Evolutionary conservation across 2,797 vertebrate genomes (phyloP).

Genomic region (Hoplostethus mediterraneus): DNA sequence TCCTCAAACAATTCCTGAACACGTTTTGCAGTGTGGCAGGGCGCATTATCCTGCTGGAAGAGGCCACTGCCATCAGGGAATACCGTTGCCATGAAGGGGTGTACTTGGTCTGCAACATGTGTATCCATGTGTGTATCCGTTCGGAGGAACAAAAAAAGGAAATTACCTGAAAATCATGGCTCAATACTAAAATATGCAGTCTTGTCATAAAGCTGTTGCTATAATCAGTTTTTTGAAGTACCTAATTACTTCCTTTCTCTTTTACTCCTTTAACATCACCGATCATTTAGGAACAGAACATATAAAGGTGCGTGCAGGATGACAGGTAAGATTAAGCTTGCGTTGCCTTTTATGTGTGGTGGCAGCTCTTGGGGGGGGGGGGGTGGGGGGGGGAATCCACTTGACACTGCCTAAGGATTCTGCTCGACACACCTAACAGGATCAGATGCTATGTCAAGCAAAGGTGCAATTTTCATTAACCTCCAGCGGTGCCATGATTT

Average conservation of each 20-base stretch:
- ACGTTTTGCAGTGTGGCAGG: no score
- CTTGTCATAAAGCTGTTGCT: not conserved
- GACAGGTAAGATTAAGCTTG: constrained; percentile 56
- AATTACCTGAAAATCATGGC: not conserved
- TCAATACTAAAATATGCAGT: no score
- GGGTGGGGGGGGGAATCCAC: constrained; percentile 48
- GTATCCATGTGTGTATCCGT: not conserved
- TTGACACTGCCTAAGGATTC: constrained; percentile 69
- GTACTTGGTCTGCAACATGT: no score
- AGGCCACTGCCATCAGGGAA: no score
- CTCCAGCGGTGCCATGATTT: constrained; percentile 87
- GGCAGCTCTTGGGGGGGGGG: constrained; percentile 39
- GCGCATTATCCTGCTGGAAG: no score
- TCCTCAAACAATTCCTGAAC: no score
- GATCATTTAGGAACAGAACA: constrained; percentile 33
- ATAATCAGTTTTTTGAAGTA: constrained; percentile 15
- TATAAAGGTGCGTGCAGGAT: constrained; percentile 39
- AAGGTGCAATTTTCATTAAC: constrained; percentile 90
- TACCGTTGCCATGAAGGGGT: no score
- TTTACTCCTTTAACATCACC: constrained; percentile 26
- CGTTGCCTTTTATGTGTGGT: constrained; percentile 35
- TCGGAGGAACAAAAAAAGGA: not conserved
- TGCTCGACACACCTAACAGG: constrained; percentile 65
- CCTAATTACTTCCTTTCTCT: constrained; percentile 13
- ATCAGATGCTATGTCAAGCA: constrained; percentile 81